Percentiles rank a stretch among this genome's conserved stretches.
These are phyloP conservation scores for Coremacera marginata DNA, from an alignment of 2,888 invertebrate genomes.

Conservation along the genomic window DNA sequence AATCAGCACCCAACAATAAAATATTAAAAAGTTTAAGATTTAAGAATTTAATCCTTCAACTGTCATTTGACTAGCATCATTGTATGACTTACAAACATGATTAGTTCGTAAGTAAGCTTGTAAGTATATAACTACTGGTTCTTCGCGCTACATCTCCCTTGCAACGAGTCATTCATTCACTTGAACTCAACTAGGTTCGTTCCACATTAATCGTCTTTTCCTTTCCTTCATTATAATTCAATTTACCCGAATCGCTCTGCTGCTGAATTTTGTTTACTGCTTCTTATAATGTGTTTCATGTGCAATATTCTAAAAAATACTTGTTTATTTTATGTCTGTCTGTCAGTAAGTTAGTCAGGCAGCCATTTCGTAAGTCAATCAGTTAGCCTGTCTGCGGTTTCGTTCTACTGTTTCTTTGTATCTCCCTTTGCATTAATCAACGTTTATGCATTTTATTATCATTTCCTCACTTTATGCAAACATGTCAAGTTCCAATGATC, in stretches of 20 bases:
- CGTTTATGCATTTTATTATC: constrained; percentile 19
- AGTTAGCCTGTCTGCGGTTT: neutral
- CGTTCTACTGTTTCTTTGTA: neutral
- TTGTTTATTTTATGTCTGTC: neutral
- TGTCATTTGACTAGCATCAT: too few species aligned
- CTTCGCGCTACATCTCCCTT: neutral
- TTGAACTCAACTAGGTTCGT: neutral
- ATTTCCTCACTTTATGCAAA: constrained; percentile 38
- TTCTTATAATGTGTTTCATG: constrained; percentile 23
- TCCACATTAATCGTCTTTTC: constrained; percentile 15
- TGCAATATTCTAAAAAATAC: neutral
- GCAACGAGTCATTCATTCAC: neutral
- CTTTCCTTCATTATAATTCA: constrained; percentile 30
- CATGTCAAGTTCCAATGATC: constrained; percentile 24
- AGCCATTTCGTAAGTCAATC: constrained; percentile 6
- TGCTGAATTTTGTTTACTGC: constrained; percentile 11
- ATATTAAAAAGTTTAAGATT: too few species aligned
- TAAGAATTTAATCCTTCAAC: too few species aligned
- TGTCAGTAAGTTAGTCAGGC: neutral
- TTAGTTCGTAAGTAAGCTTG: neutral
- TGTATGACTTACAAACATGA: too few species aligned
- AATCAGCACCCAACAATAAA: too few species aligned
- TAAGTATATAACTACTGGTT: neutral
- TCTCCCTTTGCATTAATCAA: constrained; percentile 36
- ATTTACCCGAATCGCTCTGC: constrained; percentile 22